Conservation (phyloP, 2,113 vertebrate genomes). For the Burhinus bistriatus region DNA sequence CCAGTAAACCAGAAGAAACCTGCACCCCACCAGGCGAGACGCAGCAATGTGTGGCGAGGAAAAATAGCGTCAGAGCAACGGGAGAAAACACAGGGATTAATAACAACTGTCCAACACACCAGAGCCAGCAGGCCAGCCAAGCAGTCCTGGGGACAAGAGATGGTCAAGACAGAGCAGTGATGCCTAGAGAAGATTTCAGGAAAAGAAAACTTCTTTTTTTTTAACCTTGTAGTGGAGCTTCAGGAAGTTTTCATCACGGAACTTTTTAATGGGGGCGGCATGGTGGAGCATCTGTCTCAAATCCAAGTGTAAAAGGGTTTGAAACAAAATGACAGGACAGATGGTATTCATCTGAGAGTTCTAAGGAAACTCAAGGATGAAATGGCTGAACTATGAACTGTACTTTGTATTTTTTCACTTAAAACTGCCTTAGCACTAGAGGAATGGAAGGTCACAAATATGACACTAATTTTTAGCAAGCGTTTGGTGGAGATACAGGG, state of each 20-base stretch:
- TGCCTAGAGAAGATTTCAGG: neutral
- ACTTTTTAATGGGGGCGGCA: neutral
- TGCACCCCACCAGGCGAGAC: neutral
- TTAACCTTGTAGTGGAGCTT: neutral
- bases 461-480: neutral
- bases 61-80: neutral
- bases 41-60: neutral
- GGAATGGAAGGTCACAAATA: neutral
- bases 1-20: neutral
- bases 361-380: constrained; percentile 5
- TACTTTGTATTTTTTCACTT: constrained; percentile 9
- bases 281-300: constrained; percentile 49
- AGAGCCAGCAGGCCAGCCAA: neutral
- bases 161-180: neutral
- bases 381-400: constrained; percentile 4
- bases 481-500: neutral
- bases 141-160: neutral
- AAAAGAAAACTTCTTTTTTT: neutral
- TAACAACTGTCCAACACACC: neutral
- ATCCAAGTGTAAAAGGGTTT: constrained; percentile 30
- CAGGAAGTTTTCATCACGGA: neutral
- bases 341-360: constrained; percentile 49
- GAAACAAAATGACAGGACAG: constrained; percentile 53
- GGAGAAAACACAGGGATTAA: neutral
- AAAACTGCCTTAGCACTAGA: neutral